These are phyloP conservation scores for Apoderus coryli DNA, from an alignment of 2,888 invertebrate species.

Conservation along the genomic window DNA sequence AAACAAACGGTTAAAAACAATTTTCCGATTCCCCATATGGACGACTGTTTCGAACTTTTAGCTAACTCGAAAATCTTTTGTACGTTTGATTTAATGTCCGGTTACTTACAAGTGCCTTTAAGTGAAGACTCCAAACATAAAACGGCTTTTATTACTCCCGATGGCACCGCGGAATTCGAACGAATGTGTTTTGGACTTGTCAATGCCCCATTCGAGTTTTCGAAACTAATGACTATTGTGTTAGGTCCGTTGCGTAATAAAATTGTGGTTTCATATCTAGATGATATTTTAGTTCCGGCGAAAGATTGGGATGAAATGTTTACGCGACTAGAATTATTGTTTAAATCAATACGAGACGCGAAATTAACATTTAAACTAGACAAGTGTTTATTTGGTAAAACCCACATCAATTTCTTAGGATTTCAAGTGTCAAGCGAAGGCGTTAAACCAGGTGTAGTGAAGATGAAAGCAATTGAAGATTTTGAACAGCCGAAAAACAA, in stretches of 20 bases:
- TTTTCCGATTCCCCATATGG: constrained; percentile 11
- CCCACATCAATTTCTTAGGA: constrained; percentile 14
- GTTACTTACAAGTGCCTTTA: constrained; percentile 9
- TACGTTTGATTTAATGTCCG: constrained; percentile 3
- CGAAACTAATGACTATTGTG: constrained; percentile 12
- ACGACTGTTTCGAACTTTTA: constrained; percentile 11
- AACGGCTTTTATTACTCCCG: constrained; percentile 23
- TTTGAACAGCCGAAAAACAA: no score
- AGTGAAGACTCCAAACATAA: constrained; percentile 12
- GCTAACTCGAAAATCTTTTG: constrained; percentile 8
- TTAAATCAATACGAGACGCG: no score
- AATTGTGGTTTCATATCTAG: no score
- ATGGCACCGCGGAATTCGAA: constrained; percentile 20
- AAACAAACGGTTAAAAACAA: constrained; percentile 13
- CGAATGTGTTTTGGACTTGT: constrained; percentile 20
- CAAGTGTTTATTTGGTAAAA: constrained; percentile 2
- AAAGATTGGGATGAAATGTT: constrained; percentile 20
- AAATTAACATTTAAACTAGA: background rate
- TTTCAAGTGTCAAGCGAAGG: no score
- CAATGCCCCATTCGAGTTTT: constrained; percentile 16
- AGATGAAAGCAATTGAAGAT: background rate
- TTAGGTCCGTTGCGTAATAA: no score
- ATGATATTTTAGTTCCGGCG: no score
- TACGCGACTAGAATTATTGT: constrained; percentile 17
- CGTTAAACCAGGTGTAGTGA: constrained; percentile 14